These are phyloP conservation scores for Apamea sordens DNA, from an alignment of 2,888 invertebrate genomes.

Conservation along the genomic window DNA sequence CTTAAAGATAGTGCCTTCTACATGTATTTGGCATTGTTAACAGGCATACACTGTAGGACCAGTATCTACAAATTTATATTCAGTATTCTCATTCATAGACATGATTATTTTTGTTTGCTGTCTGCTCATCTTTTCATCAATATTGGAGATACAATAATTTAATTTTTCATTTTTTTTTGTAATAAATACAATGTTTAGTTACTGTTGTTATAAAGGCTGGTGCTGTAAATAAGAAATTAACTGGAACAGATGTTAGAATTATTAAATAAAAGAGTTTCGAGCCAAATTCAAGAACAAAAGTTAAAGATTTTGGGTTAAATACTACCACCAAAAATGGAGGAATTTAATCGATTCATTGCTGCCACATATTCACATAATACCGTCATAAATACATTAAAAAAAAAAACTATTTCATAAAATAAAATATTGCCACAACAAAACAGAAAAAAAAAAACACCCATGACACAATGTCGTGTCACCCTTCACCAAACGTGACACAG, in stretches of 20 bases:
- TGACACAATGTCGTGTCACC: conserved; percentile 5
- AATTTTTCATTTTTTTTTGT: not conserved
- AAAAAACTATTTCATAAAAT: not conserved
- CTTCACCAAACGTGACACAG: conserved; percentile 53
- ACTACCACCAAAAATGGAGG: conserved; percentile 60
- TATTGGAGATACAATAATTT: too few relatives aligned
- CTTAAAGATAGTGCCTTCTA: too few relatives aligned
- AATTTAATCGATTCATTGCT: conserved; percentile 65
- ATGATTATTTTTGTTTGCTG: too few relatives aligned
- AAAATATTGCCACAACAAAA: conserved; percentile 1
- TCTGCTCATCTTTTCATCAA: too few relatives aligned
- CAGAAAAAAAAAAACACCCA: not conserved
- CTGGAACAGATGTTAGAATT: conserved; percentile 31
- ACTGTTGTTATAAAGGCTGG: conserved; percentile 2
- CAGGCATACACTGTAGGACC: too few relatives aligned
- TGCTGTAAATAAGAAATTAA: conserved; percentile 40
- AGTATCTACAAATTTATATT: too few relatives aligned
- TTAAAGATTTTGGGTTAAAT: conserved; percentile 37
- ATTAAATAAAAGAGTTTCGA: conserved; percentile 18
- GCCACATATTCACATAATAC: not conserved
- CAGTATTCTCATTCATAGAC: too few relatives aligned
- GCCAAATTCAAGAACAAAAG: conserved; percentile 29
- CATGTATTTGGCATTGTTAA: too few relatives aligned
- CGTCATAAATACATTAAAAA: not conserved
- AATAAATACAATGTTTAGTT: conserved; percentile 28